These are phyloP conservation scores for Illadopsis cleaveri DNA, from an alignment of 2,113 vertebrate species.

Conservation along the genomic window DNA sequence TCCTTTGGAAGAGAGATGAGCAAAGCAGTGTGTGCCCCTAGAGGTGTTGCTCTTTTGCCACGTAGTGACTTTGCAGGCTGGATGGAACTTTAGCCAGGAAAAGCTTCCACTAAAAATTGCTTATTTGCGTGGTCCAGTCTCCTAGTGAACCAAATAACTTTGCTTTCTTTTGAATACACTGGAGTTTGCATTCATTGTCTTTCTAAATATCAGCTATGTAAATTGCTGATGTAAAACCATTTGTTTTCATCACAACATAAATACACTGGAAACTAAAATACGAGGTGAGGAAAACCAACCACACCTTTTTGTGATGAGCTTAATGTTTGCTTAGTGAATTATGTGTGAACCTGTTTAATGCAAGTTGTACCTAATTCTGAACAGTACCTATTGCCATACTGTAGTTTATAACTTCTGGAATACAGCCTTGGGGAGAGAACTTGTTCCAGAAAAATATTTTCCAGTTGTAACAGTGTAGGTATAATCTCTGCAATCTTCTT, in stretches of 20 bases:
- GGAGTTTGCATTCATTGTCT: not conserved
- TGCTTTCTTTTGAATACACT: not conserved
- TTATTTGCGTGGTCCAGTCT: not conserved
- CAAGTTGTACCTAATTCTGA: not conserved
- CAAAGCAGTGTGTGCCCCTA: not conserved
- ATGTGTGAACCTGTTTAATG: not conserved
- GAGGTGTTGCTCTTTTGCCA: not conserved
- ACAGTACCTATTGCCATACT: not conserved
- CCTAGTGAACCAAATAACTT: not conserved
- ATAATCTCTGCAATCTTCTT: not conserved
- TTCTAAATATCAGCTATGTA: not conserved
- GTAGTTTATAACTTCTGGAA: not conserved
- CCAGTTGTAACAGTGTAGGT: not conserved
- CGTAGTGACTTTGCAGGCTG: not conserved
- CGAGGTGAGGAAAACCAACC: fast-evolving
- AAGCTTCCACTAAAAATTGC: not conserved
- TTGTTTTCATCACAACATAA: not conserved
- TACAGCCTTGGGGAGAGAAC: not conserved
- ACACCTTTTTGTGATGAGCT: not conserved
- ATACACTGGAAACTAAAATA: not conserved
- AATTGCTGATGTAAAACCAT: not conserved
- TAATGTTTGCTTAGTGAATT: not conserved
- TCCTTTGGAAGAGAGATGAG: not conserved
- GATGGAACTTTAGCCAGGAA: not conserved
- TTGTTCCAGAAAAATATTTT: not conserved